Evolutionary conservation across 2,113 vertebrate species (phyloP).

Genomic region (Tinamus guttatus): DNA sequence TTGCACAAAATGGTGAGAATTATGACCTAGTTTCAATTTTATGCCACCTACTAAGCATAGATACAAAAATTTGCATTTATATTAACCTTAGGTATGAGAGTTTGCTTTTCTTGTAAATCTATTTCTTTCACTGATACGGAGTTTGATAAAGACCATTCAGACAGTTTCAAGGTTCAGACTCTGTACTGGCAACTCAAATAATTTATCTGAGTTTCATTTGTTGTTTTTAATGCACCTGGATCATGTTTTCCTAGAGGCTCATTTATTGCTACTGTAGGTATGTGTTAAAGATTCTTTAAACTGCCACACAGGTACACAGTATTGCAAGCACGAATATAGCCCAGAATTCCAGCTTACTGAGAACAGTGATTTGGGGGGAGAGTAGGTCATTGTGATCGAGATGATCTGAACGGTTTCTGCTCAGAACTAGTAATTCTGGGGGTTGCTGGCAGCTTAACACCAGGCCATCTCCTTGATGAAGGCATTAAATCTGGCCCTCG

Average conservation of each 20-base stretch:
- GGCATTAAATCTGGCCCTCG: background rate
- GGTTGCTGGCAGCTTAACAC: background rate
- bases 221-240: background rate
- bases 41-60: conserved; percentile 34
- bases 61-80: conserved; percentile 23
- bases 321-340: background rate
- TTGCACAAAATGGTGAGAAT: conserved; percentile 49
- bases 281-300: background rate
- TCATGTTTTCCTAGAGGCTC: background rate
- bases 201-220: background rate
- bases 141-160: background rate
- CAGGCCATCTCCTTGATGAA: background rate
- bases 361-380: background rate
- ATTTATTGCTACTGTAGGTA: background rate
- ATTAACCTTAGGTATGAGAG: background rate
- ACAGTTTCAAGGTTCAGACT: background rate
- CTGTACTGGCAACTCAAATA: background rate
- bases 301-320: fast-evolving
- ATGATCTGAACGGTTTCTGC: background rate
- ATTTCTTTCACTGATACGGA: background rate
- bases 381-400: background rate
- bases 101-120: conserved; percentile 21
- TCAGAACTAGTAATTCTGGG: background rate
- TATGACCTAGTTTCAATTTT: conserved; percentile 65
- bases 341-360: background rate